These are phyloP conservation scores for Hecatera dysodea DNA, from an alignment of 2,888 invertebrate genomes.

Conservation along the genomic window DNA sequence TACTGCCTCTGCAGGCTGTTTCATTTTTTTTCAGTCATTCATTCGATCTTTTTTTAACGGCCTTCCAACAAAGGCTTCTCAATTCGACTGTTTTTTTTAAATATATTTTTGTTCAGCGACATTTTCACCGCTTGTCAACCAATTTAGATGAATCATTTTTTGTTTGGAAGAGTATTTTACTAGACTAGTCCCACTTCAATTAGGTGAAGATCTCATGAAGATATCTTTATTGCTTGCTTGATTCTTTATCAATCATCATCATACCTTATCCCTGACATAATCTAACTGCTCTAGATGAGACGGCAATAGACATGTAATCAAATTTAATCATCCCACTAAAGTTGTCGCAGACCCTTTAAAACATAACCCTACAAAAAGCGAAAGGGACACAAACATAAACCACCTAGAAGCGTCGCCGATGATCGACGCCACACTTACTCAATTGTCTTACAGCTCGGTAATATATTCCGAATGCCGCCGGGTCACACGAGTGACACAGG, in stretches of 20 bases:
- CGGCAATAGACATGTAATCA: too few species aligned
- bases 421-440: conserved; percentile 71
- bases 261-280: neutral
- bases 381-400: conserved; percentile 43
- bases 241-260: too few species aligned
- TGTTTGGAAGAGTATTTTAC: too few species aligned
- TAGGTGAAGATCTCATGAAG: too few species aligned
- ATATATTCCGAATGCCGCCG: conserved; percentile 82
- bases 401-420: conserved; percentile 53
- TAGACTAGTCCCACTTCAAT: too few species aligned
- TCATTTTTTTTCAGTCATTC: neutral
- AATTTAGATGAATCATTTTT: too few species aligned
- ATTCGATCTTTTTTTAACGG: too few species aligned
- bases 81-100: too few species aligned
- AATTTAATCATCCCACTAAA: neutral
- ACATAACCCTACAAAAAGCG: conserved; percentile 10
- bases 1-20: neutral
- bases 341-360: neutral
- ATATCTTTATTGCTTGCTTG: too few species aligned
- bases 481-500: conserved; percentile 83
- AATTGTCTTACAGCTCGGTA: conserved; percentile 77
- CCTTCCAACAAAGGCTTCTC: too few species aligned
- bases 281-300: neutral
- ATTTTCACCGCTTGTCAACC: too few species aligned
- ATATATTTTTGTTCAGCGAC: too few species aligned